Base-by-base conservation (phyloP, 2,113 vertebrate species). In the Oreochromis aureus region DNA sequence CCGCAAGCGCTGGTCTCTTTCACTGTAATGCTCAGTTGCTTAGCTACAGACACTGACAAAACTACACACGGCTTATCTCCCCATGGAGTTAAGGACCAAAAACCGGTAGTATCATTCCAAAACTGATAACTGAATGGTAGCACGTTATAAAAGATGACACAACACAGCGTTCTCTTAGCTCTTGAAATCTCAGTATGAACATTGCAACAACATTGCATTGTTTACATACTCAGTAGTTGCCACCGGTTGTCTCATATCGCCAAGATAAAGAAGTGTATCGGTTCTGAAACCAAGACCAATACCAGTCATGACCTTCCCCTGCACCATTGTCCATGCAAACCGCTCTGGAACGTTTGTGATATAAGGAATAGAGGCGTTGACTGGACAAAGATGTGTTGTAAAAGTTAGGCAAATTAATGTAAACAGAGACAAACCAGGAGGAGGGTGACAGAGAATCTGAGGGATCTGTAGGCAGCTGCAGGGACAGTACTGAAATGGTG, bases 21-120 rank as follows among this genome's bases (percentile, higher is more conserved):
- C 92, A 94, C 95, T 95, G 94, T 96, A 95, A 92, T 93, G 84
- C 94, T 95, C 94, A 95, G 96, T 97, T 97, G 96, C 97, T 96
- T 95, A 95, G 97, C 92, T 97, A 97, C 96, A 89, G 93, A 95
- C 90, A 90, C 95, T 92, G 94, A 96, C 94, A 96, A 93, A 96
- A 95, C 94, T 95, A 92, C 91, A 95, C 93, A 90, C 89, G 88
- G 95, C 91, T 92, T 85, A 90, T 94, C 91, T 95, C 91, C 88
- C 88, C 83, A 71, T 55, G 89, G 89, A 92, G 91, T 94, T 88
- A 80, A 91, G 82, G 91, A 92, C 85, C 90, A 90, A 93, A 92
- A 88, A 93, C 82, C 44, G 6, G 83, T 48, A 56, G 66, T 86
- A 90, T 94, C 88, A 92, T 92, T 91, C 89, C 92, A 88, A 90